phyloP scores from a whole-genome alignment of 2,888 invertebrate species.

The Drosophila mulleri region DNA sequence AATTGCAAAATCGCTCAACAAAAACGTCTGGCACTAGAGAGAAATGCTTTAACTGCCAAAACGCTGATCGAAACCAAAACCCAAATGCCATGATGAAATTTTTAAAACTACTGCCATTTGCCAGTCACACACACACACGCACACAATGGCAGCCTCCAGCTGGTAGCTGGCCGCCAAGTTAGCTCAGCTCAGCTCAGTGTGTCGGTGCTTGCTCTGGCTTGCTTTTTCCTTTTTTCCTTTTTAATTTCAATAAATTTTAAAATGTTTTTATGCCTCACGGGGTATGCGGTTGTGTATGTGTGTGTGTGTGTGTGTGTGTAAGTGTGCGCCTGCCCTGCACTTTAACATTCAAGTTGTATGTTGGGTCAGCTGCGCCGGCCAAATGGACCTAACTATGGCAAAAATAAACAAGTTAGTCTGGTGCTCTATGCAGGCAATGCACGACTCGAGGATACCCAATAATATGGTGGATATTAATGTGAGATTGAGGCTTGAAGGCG shows the following conservation, averaged over 20 bases:
- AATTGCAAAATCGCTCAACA: conserved; percentile 60
- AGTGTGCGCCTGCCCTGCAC: conserved; percentile 11
- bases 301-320: conserved; percentile 4
- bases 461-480: background rate
- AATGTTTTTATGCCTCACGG: conserved; percentile 52
- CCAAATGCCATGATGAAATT: conserved; percentile 61
- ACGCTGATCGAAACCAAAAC: conserved; percentile 55
- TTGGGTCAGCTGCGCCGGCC: conserved; percentile 20
- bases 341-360: conserved; percentile 13
- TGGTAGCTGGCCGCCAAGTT: conserved; percentile 24
- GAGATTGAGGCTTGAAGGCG: too few species aligned
- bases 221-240: background rate
- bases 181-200: conserved; percentile 16
- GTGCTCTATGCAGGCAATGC: background rate
- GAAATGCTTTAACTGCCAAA: conserved; percentile 59
- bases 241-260: conserved; percentile 57
- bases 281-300: conserved; percentile 12
- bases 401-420: conserved; percentile 7
- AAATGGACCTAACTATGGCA: conserved; percentile 14
- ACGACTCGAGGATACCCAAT: background rate
- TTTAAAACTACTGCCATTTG: conserved; percentile 58
- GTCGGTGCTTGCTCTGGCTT: conserved; percentile 12
- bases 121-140: conserved; percentile 29
- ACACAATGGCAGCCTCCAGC: conserved; percentile 14
- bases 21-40: conserved; percentile 52